Base-by-base conservation (phyloP, 1,140 invertebrate species). In the Helicorthomorpha holstii region DNA sequence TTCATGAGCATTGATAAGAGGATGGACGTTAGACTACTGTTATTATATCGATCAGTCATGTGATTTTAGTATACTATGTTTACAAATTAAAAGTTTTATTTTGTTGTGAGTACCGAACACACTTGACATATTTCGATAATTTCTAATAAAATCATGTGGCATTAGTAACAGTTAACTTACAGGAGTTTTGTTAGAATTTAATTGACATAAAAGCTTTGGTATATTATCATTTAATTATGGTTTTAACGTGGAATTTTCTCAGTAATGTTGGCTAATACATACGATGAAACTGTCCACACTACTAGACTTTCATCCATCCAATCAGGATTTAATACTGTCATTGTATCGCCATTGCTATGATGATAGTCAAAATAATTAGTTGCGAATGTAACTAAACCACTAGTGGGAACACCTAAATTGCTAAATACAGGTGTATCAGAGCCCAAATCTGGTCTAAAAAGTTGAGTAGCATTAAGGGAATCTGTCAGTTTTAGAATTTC, bases 351-450 rank as follows among this genome's bases (percentile, higher is more conserved):
- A 58, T 79, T 70, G 0, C 78, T 74, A 59, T 90, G 85, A 65
- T 90, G 85, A 63, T 76, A 90, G 75, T 80, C 83, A 61, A 87
- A 88, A 60, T 90, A 90, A 54, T 72, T 72, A 27, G 77, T 74
- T 63, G 82, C 80, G 29, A 73, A 69, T 57, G 79, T 86, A 46
- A 75, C 65, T 1, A 87, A 68, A 53, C 74, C 74, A 1, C 73
- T 78, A 24, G 77, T 77, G 7, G 85, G 84, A 7, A 86, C 72
- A 16, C 80, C 79, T 16, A 50, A 52, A 34, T 7, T 7, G 7
- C 16, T 16, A 50, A 61, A 59, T 1, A 58, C 27, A 2, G 42
- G 27, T 46, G 64, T 61, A 44, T 66, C 60, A 4, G 62, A 57
- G 24, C 58, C 58, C 1, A 58, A 58, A 21, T 52, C 43, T 23